Percentiles rank a stretch among this genome's conserved stretches.
phyloP scores from a whole-genome alignment of 2,888 invertebrate species.

The Cerastis leucographa region DNA sequence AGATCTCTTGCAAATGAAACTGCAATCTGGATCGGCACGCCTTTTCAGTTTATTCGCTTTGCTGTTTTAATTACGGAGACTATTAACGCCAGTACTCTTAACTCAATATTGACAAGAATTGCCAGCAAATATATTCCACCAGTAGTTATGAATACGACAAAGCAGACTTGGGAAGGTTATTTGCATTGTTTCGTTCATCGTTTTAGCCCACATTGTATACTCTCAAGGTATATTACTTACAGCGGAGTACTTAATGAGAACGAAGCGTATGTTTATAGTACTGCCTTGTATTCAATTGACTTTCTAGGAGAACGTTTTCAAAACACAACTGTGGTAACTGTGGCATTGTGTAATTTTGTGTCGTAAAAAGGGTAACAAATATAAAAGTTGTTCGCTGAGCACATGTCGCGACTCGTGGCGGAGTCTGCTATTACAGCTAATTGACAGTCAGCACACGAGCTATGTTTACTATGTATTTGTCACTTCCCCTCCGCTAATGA shows the following conservation, averaged over 20 bases:
- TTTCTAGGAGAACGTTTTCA: conserved; percentile 56
- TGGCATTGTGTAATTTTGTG: conserved; percentile 80
- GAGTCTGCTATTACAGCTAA: conserved; percentile 84
- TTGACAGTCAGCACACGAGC: conserved; percentile 85
- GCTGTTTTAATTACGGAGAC: conserved; percentile 67
- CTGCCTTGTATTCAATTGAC: conserved; percentile 39
- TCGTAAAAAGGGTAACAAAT: conserved; percentile 85
- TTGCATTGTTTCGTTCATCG: conserved; percentile 49
- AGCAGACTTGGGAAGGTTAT: conserved; percentile 34
- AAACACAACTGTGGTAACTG: conserved; percentile 46
- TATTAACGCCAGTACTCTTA: conserved; percentile 62
- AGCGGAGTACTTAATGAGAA: conserved; percentile 46
- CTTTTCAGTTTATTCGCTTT: conserved; percentile 53
- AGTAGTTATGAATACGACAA: conserved; percentile 45
- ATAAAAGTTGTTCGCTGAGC: conserved; percentile 82
- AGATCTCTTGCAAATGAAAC: conserved; percentile 47
- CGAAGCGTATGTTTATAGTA: conserved; percentile 40
- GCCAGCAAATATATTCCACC: conserved; percentile 51
- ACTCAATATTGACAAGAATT: conserved; percentile 64
- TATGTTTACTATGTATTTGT: conserved; percentile 86
- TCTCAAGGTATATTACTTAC: conserved; percentile 24
- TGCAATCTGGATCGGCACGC: conserved; percentile 23
- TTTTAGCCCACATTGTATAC: conserved; percentile 47
- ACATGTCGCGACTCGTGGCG: conserved; percentile 80
- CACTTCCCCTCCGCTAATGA: conserved; percentile 86